Evolutionary conservation across 2,797 vertebrate species (phyloP), one percentile per base, ranked within the genome.

Genomic region (Artibeus lituratus): DNA sequence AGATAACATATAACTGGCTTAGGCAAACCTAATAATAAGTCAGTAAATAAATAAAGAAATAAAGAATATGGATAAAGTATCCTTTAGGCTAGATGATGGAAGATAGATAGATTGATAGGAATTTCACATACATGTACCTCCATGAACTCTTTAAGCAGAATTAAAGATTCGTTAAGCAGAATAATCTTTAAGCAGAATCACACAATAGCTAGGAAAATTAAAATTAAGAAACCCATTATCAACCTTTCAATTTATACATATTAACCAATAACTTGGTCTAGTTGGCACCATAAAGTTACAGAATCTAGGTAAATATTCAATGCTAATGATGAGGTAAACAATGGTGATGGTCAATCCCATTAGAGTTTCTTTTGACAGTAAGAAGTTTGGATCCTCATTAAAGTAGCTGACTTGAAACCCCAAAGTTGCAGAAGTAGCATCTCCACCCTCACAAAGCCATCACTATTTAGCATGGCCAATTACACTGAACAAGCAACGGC

Each of bases 401-500:
- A 95, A 94, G 78, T 82, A 95, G 85, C 85, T 96, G 74, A 90
- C 49, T 77, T 86, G 77, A 86, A 70, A 95, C 82, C 77, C 51
- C 57, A 51, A 55, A 85, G 39, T 92, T 95, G 85, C 85, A 88
- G 94, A 94, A 94, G 83, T 87, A 96, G 44, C 81, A 96, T 91
- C 94, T 87, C 97, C 85, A 94, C 85, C 92, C 91, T 91, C 77
- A 55, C 88, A 91, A 96, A 90, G 69, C 82, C 88, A 91, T 84
- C 83, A 82, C 85, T 44, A 15, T 21, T 44, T 62, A 91, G 69
- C 51, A 86, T n/a, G 85, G 90, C 86, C 88, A 97, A 94, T 97
- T 96, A 95, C 59, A 86, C 51, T 92, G 69, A 90, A 91, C 94
- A 97, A 91, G 92, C 83, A 76, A 94, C 90, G 84, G 92, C 97